Percentiles rank a stretch among this genome's conserved stretches.
phyloP scores from a whole-genome alignment of 2,113 vertebrate species.

The Prinia subflava region DNA sequence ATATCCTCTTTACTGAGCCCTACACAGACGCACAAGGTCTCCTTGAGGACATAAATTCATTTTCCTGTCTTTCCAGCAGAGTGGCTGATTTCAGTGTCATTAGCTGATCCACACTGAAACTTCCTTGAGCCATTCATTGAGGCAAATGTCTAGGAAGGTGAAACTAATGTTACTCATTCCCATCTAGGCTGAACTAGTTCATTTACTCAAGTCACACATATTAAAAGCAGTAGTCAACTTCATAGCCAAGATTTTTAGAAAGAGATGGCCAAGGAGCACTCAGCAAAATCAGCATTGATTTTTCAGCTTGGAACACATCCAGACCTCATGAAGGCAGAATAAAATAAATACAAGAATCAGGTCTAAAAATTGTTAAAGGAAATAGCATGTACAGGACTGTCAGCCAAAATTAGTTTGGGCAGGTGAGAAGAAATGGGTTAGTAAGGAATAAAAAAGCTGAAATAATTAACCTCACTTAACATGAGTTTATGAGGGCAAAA shows the following conservation, averaged over 20 bases:
- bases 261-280: not conserved
- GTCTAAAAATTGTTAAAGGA: not conserved
- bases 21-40: not conserved
- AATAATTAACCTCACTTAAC: conserved; percentile 34
- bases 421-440: conserved; percentile 11
- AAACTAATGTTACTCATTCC: conserved; percentile 4
- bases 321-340: not conserved
- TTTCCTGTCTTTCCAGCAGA: conserved; percentile 8
- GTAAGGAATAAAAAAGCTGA: not conserved
- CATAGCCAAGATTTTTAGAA: conserved; percentile 14
- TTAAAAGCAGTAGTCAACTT: not conserved
- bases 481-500: not conserved
- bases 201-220: not conserved
- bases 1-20: not conserved
- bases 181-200: conserved; percentile 1
- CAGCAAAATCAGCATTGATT: conserved; percentile 48
- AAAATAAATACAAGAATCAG: not conserved
- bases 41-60: conserved; percentile 10
- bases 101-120: conserved; percentile 4
- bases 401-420: not conserved
- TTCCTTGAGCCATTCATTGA: not conserved
- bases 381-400: not conserved
- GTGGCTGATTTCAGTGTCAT: not conserved
- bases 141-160: not conserved
- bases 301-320: conserved; percentile 4